phyloP scores from a whole-genome alignment of 2,113 vertebrate species.

The Cyphomyrus discorhynchus region DNA sequence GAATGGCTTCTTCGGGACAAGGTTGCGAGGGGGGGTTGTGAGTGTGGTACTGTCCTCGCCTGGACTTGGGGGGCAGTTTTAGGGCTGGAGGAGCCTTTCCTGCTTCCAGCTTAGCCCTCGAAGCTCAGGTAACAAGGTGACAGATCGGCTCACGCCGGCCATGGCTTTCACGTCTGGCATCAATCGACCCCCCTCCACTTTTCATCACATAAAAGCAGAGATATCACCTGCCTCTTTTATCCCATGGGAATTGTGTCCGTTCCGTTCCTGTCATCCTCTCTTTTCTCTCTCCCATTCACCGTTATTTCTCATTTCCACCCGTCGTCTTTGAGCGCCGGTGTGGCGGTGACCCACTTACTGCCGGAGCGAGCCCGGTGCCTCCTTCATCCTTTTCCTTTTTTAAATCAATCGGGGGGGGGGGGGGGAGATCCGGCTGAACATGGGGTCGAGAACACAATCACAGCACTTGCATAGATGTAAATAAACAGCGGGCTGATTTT shows the following conservation, averaged over 20 bases:
- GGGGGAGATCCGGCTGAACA: background rate
- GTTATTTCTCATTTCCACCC: background rate
- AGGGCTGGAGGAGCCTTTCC: background rate
- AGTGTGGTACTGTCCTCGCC: background rate
- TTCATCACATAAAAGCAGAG: slow-evolving; percentile 29
- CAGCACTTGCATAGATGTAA: background rate
- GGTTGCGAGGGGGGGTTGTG: background rate
- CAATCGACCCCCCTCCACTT: slow-evolving; percentile 28
- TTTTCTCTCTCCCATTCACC: background rate
- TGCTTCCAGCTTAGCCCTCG: background rate
- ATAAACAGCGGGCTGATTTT: background rate
- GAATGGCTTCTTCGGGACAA: background rate
- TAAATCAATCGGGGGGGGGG: background rate
- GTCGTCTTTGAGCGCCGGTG: background rate
- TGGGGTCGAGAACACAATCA: background rate
- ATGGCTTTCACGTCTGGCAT: slow-evolving; percentile 24
- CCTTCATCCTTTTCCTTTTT: background rate
- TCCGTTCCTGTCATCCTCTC: background rate
- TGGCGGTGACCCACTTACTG: background rate
- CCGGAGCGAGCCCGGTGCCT: background rate
- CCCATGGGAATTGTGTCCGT: slow-evolving; percentile 9
- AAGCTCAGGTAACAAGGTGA: background rate
- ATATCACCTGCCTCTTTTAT: slow-evolving; percentile 28
- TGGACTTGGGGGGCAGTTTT: background rate
- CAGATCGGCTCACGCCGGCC: background rate